A percentile compares a stretch with the other conserved stretches of the same genome.
phyloP scores from a whole-genome alignment of 1,140 invertebrate genomes.

The Antheraea pernyi region DNA sequence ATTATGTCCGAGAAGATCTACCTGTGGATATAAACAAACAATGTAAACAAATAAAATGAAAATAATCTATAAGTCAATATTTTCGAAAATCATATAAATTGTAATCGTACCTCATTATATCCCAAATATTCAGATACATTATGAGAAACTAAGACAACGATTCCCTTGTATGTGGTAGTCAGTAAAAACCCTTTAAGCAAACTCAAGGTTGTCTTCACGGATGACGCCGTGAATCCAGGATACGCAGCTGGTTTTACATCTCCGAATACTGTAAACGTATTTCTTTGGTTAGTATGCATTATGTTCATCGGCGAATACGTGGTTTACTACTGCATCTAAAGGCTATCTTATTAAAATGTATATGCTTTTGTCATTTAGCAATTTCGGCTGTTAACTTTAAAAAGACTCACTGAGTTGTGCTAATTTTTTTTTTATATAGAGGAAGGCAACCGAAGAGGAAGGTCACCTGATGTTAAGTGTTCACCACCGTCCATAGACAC shows the following conservation, averaged over 20 bases:
- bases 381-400: too few species aligned
- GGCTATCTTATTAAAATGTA: too few species aligned
- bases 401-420: too few species aligned
- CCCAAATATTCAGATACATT: conserved; percentile 91
- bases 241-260: conserved; percentile 36
- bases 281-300: too few species aligned
- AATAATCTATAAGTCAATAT: too few species aligned
- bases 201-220: conserved; percentile 68
- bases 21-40: conserved; percentile 76
- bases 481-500: too few species aligned
- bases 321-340: too few species aligned
- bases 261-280: conserved; percentile 71
- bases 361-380: too few species aligned
- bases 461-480: too few species aligned
- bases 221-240: conserved; percentile 40
- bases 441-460: too few species aligned
- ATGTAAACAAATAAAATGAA: not conserved
- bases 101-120: conserved; percentile 87
- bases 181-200: conserved; percentile 86
- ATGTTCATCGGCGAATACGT: too few species aligned
- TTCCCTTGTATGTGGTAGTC: conserved; percentile 88
- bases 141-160: conserved; percentile 92
- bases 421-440: too few species aligned
- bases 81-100: not conserved
- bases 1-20: conserved; percentile 91